Evolutionary conservation across 2,797 vertebrate species (phyloP), one percentile per base, ranked within the genome.

Genomic region (Glyptemys insculpta): DNA sequence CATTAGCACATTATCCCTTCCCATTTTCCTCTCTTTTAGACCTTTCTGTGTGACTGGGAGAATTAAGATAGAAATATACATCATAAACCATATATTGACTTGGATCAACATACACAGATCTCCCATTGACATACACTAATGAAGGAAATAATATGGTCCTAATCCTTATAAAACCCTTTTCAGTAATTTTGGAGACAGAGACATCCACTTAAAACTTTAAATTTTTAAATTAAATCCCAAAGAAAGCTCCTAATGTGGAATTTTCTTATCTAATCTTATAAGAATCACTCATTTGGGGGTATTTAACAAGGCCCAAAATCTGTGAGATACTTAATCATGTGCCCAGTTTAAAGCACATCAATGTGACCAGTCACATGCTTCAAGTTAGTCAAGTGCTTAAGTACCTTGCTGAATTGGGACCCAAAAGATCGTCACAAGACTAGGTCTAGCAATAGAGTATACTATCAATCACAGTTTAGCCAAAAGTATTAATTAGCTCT

Each of bases 1-100:
- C 95, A 96, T 96, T 98, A 97, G 56, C 84, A 93, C 29, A 53
- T 94, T 92, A 96, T 85, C 80, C 87, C 90, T 91, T 93, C 34
- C 49, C 83, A 79, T 89, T 82, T 95, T 88, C 76, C 52, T 84
- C 86, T 95, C 29, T 52, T 84, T 53, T 80, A 74, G 52, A 16
- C 79, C 34, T 93, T 94, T 96, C 95, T 87, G 81, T 81, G 37
- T 91, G 81, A 68, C 62, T 90, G 53, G 80, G 90, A 86, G 84
- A 97, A 96, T 90, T 94, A 94, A 94, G 83, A 81, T 80, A 97
- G 92, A 94, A 97, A 94, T 87, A 56, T 52, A 41, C 53, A 91
- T 89, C 1, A 1, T 15, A 74, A 97, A 88, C 44, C 53, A 81
- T 52, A 90, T 72, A 50, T 62, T 91, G 65, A 82, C 54, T 37